Conservation (phyloP, 2,113 vertebrate species). For the Callocephalon fimbriatum region DNA sequence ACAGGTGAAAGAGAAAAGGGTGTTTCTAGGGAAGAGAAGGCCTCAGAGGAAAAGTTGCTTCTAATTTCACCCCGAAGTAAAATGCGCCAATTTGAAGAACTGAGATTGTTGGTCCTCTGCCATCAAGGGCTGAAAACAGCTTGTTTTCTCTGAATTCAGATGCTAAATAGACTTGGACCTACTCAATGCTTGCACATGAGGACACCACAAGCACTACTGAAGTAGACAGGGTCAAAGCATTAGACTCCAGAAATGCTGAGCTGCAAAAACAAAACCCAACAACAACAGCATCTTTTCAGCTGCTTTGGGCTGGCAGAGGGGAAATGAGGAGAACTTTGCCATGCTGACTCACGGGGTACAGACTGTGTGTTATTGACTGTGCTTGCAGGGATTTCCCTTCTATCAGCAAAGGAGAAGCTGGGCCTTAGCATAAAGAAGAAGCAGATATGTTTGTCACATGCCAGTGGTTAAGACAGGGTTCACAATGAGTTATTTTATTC, state of each 20-base stretch:
- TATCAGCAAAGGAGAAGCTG: not conserved
- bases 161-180: not conserved
- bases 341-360: not conserved
- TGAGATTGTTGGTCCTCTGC: not conserved
- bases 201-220: not conserved
- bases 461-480: not conserved
- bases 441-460: constrained; percentile 32
- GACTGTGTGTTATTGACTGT: not conserved
- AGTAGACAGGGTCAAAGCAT: not conserved
- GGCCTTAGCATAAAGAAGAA: not conserved
- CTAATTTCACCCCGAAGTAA: not conserved
- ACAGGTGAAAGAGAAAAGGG: not conserved
- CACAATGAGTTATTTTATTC: constrained; percentile 37
- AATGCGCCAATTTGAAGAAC: not conserved
- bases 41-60: not conserved
- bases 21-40: not conserved
- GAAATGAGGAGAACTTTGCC: not conserved
- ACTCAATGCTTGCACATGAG: not conserved
- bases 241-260: not conserved
- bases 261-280: not conserved
- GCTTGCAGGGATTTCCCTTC: constrained; percentile 32
- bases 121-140: not conserved
- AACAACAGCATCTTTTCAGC: not conserved
- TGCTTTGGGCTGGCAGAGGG: not conserved
- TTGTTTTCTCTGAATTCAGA: not conserved